Conservation (phyloP, 2,888 invertebrate species). For the Idaea dimidiata region DNA sequence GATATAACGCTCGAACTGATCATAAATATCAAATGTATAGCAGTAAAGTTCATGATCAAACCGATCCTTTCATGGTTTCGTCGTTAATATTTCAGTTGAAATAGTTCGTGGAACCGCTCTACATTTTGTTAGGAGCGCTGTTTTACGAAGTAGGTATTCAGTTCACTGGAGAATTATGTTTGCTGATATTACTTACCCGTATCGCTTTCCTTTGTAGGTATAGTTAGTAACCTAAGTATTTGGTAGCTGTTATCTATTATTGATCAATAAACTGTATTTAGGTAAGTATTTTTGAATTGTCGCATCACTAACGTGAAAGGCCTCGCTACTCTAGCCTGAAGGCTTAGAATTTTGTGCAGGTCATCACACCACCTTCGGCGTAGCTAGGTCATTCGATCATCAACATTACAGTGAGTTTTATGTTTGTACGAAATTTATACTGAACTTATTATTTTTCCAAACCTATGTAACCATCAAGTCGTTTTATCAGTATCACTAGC, state of each 20-base stretch:
- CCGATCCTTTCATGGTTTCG: background rate
- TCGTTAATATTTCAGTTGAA: slow-evolving; percentile 1
- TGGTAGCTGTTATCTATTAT: too few relatives aligned
- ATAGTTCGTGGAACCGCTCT: background rate
- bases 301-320: too few relatives aligned
- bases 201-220: background rate
- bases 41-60: slow-evolving; percentile 1
- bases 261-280: too few relatives aligned
- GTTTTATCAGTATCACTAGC: background rate
- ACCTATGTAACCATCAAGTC: background rate
- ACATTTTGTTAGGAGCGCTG: background rate
- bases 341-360: too few relatives aligned
- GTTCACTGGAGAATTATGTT: background rate
- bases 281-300: too few relatives aligned
- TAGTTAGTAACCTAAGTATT: too few relatives aligned
- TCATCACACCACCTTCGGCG: too few relatives aligned
- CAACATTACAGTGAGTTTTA: too few relatives aligned
- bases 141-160: background rate
- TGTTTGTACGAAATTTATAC: too few relatives aligned
- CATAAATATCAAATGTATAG: background rate
- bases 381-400: too few relatives aligned
- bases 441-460: background rate
- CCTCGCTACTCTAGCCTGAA: too few relatives aligned
- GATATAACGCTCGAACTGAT: background rate
- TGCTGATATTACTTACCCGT: background rate